Conservation (phyloP, 2,113 vertebrate species). For the Struthio camelus region DNA sequence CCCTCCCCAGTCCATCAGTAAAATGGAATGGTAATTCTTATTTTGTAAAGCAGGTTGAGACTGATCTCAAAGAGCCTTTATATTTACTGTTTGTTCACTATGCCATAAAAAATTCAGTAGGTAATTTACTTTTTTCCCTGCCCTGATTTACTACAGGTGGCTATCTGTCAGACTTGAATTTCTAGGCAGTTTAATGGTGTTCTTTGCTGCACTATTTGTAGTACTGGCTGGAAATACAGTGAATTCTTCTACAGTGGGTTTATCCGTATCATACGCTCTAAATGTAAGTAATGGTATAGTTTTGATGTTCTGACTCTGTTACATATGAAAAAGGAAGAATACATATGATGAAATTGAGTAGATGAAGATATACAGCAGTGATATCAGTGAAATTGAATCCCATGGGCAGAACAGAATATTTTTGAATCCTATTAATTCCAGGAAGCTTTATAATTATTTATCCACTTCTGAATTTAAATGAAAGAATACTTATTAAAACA, state of each 20-base stretch:
- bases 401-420: background rate
- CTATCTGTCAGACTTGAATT: conserved; percentile 70
- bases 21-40: background rate
- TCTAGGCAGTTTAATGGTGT: conserved; percentile 68
- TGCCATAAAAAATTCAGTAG: background rate
- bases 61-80: background rate
- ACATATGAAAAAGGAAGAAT: background rate
- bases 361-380: background rate
- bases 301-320: background rate
- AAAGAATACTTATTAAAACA: background rate
- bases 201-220: conserved; percentile 68
- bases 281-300: conserved; percentile 67
- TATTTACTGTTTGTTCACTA: background rate
- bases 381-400: background rate
- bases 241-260: conserved; percentile 67
- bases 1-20: background rate
- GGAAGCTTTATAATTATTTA: background rate
- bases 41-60: background rate
- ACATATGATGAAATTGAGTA: background rate
- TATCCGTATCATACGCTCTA: conserved; percentile 72
- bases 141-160: conserved; percentile 60
- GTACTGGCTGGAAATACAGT: conserved; percentile 42
- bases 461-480: background rate
- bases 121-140: background rate
- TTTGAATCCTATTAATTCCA: background rate